Evolutionary conservation across 2,888 invertebrate genomes (phyloP).

Genomic region (Lasioglossum vierecki): DNA sequence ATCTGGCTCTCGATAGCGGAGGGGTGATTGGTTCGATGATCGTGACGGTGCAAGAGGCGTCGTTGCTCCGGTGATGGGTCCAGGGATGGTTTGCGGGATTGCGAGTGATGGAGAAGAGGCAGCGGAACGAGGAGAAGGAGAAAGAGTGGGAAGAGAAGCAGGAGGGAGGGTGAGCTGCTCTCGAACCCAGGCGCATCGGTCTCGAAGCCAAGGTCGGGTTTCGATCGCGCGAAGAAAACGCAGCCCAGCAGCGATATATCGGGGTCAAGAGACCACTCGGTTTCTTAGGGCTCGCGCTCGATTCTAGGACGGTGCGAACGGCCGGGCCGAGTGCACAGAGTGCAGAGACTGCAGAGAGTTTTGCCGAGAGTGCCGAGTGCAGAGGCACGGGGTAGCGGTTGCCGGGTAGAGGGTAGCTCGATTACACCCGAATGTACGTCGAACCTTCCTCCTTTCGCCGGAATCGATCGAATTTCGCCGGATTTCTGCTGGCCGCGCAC

Average conservation of each 20-base stretch:
- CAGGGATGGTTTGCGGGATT: not conserved
- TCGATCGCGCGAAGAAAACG: constrained; percentile 65
- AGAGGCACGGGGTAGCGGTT: not conserved
- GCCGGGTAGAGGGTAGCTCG: constrained; percentile 34
- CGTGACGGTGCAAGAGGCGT: not conserved
- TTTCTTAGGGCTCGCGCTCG: constrained; percentile 49
- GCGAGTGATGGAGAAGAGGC: not conserved
- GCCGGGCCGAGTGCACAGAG: not conserved
- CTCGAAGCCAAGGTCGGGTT: constrained; percentile 69
- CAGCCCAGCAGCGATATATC: constrained; percentile 45
- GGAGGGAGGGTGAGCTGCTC: not conserved
- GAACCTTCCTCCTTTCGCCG: constrained; percentile 62
- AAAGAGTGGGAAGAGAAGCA: not conserved
- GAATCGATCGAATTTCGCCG: constrained; percentile 72
- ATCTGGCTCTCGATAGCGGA: not conserved
- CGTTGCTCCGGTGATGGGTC: not conserved
- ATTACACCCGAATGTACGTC: constrained; percentile 62
- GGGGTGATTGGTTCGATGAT: not conserved
- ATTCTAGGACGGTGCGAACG: constrained; percentile 51
- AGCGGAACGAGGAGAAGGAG: not conserved
- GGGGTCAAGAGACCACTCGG: constrained; percentile 72
- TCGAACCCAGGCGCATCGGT: constrained; percentile 45
- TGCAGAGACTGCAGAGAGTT: not conserved
- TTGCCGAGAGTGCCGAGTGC: not conserved
- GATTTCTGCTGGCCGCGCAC: constrained; percentile 70